Evolutionary conservation across 2,113 vertebrate species (phyloP), one percentile per base, ranked within the genome.

Genomic region (Laterallus jamaicensis): DNA sequence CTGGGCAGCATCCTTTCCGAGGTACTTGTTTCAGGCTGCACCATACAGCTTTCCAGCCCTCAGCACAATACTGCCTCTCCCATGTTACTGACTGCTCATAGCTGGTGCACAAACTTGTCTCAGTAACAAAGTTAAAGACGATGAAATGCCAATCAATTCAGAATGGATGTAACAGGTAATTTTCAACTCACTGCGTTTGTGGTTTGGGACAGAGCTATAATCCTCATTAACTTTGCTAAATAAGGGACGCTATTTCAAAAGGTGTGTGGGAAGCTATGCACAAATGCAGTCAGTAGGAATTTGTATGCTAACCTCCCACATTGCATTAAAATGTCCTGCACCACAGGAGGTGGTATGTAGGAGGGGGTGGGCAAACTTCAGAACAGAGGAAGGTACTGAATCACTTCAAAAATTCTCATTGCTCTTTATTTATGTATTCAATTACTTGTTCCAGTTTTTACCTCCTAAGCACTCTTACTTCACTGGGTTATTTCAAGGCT

Each of bases 301-400:
- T 67, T 91, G 90, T 90, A n/a, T 82, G 94, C 78, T 95, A 74
- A 90, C 83, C 87, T 88, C 96, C 95, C 54, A 93, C 91, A 7
- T 31, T 60, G 66, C 82, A 91, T 89, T 93, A 84, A 93, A 92
- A 92, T 32, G 62, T 90, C 93, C 94, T 93, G 87, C 85, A 85
- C 90, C 78, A 86, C 87, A 81, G 82, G 79, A 94, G 95, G 84
- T 79, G 82, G 54, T 76, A 40, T 55, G 87, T 85, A 92, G 91
- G 91, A 92, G 91, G 85, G 78, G 87, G 87, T 94, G 76, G 86
- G 86, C 86, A 94, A 94, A 95, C 67, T 93, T 91, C 58, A 90
- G 87, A 95, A 91, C 32, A 82, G 71, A 83, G 50, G 42, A 89
- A 95, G 67, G 94, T 87, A 91, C 21, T 89, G 81, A 94, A 91